phyloP scores from a whole-genome alignment of 1,140 invertebrate genomes.

The Bombus cullumanus region DNA sequence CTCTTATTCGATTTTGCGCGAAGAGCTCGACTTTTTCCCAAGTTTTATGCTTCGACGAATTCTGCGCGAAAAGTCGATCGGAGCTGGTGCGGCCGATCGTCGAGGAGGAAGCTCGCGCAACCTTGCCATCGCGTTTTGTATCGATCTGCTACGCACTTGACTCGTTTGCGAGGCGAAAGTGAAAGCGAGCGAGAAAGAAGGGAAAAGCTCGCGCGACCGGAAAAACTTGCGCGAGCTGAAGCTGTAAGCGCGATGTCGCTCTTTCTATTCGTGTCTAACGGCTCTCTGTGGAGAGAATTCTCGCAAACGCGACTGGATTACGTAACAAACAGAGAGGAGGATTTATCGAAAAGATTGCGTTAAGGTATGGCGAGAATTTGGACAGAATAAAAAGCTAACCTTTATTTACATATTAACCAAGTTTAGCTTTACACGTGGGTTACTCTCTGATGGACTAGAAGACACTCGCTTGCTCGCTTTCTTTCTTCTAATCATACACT shows the following conservation, averaged over 20 bases:
- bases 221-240: not conserved
- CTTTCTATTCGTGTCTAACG: not conserved
- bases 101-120: not conserved
- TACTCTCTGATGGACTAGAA: no score
- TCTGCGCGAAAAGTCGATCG: not conserved
- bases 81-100: not conserved
- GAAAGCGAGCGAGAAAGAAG: constrained; percentile 25
- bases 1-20: not conserved
- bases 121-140: not conserved
- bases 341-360: not conserved
- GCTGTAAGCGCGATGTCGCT: not conserved
- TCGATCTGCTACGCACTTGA: constrained; percentile 30
- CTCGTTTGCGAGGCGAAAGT: constrained; percentile 40
- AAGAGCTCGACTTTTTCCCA: not conserved
- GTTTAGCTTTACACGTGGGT: no score
- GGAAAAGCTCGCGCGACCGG: constrained; percentile 10
- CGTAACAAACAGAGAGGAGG: no score
- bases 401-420: no score
- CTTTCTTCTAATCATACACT: no score
- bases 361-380: no score
- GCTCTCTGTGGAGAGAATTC: not conserved
- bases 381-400: no score
- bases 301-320: not conserved
- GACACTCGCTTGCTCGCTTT: no score
- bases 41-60: not conserved